Evolutionary conservation across 2,113 vertebrate species (phyloP), one percentile per base, ranked within the genome.

Genomic region (Cyprinus carpio): DNA sequence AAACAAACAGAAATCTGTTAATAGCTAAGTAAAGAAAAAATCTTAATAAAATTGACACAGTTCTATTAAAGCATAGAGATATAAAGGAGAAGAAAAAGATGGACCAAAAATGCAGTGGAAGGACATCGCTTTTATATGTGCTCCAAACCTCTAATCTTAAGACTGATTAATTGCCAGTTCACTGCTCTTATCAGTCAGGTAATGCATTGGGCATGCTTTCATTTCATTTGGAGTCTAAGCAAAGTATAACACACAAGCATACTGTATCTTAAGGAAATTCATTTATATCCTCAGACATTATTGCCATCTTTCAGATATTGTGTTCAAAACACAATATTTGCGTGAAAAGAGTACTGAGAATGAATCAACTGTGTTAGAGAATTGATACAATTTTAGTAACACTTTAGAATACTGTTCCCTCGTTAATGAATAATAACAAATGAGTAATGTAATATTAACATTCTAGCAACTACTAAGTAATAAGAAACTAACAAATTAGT

Each of bases 1-100:
- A 77, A 87, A 46, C 40, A 85, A 37, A 69, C 23, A 29, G 10
- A 31, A 25, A 25, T 58, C 65, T 80, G 46, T 84, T 74, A 84
- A 51, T 6, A 54, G 34, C 2, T 25, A 34, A 75, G 31, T 13
- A 49, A 23, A 58, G 51, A 18, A 23, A 23, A 23, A 58, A 58
- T 10, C 40, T 10, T 9, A 58, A 18, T 25, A 15, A 43, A 79
- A 43, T 56, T 54, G 56, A 0, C 54, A 40, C 43, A 13, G 16
- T 25, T 82, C 18, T 43, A 31, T 2, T 31, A 23, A 23, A 58
- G 82, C 58, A 43, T 6, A 71, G 2, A 80, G 31, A 34, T n/a
- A 51, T 4, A 64, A 58, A 77, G 12, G 25, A 51, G 60, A 78
- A 34, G 27, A 34, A 13, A 4, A 37, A 6, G 3, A 69, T 46